Conservation (phyloP, 2,888 invertebrate genomes). For the Drosophila aldrichi region DNA sequence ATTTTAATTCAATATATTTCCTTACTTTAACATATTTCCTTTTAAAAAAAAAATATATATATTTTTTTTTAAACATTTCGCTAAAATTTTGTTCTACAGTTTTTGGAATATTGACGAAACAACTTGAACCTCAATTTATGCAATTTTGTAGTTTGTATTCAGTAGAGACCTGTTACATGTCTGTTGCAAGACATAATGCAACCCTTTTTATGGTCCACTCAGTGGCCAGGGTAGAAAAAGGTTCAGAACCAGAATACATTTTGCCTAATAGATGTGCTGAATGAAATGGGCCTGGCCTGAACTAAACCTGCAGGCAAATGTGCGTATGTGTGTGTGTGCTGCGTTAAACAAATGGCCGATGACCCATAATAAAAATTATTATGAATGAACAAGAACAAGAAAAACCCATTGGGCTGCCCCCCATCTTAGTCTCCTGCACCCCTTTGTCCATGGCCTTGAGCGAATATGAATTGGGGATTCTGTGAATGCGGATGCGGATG, state of each 20-base stretch:
- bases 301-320: conserved; percentile 41
- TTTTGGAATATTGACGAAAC: neutral
- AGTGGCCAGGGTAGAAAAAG: conserved; percentile 32
- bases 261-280: conserved; percentile 74
- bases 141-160: neutral
- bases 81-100: too few species aligned
- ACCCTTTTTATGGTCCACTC: conserved; percentile 1
- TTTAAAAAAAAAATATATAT: too few species aligned
- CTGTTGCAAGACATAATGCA: neutral
- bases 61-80: too few species aligned
- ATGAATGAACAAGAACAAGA: conserved; percentile 78
- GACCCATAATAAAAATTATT: conserved; percentile 82
- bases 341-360: conserved; percentile 80
- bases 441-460: conserved; percentile 26
- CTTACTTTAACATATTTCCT: too few species aligned
- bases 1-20: too few species aligned
- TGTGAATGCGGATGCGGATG: conserved; percentile 3
- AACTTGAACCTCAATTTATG: neutral
- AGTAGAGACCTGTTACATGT: neutral
- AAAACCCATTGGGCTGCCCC: conserved; percentile 69
- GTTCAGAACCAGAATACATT: conserved; percentile 62
- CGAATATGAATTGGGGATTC: conserved; percentile 30
- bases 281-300: conserved; percentile 62
- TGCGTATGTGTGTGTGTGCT: conserved; percentile 25
- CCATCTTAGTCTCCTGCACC: neutral